A percentile compares a stretch with the other conserved stretches of the same genome.
Evolutionary conservation across 1,140 invertebrate genomes (phyloP).

Genomic region (Ladona fulva): DNA sequence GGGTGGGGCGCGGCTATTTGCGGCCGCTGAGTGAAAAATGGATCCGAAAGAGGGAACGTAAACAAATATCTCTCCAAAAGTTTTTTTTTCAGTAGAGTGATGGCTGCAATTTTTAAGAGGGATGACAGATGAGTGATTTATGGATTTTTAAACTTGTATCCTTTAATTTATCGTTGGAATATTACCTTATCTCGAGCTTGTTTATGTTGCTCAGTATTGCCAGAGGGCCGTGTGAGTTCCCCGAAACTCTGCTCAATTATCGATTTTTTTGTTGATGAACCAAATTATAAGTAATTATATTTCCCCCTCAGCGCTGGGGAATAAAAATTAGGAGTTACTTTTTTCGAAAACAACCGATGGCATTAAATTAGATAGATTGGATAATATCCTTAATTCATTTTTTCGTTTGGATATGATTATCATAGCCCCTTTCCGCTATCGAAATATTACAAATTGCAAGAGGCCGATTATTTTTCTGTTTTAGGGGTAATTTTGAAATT

Average conservation of each 20-base stretch:
- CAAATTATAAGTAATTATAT: no score
- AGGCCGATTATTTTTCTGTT: no score
- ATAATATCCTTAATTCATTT: no score
- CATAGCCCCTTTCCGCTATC: no score
- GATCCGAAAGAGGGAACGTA: background rate
- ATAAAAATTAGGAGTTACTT: no score
- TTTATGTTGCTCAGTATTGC: background rate
- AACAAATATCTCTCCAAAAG: background rate
- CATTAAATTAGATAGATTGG: no score
- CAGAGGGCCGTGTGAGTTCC: background rate
- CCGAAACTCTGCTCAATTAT: background rate
- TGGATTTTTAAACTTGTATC: background rate
- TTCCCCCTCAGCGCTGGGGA: no score
- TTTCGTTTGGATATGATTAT: no score
- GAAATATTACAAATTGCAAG: no score
- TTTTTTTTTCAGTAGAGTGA: background rate
- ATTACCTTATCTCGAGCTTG: background rate
- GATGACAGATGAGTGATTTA: background rate
- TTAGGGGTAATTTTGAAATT: no score
- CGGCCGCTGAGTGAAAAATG: background rate
- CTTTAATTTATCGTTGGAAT: background rate
- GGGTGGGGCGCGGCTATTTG: background rate
- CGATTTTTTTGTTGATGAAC: background rate
- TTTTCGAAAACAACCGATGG: no score
- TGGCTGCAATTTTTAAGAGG: constrained; percentile 2